A percentile compares a stretch with the other conserved stretches of the same genome.
Conservation (phyloP, 2,797 vertebrate species). For the Chrosomus eos region DNA sequence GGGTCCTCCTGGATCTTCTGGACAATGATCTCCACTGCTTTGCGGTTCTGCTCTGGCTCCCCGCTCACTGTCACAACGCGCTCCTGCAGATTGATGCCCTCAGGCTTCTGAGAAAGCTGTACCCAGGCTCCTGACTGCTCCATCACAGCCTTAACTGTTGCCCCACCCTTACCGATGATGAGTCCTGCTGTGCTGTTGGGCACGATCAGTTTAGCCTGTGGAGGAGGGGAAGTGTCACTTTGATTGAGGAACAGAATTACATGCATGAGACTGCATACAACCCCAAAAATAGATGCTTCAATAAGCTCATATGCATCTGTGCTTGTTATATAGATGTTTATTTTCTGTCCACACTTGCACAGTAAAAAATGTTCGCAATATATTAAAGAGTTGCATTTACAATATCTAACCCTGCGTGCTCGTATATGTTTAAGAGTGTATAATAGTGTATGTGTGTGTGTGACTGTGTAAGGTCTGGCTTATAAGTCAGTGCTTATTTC, state of each 20-base stretch:
- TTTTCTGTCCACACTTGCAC: neutral
- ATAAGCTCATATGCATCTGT: neutral
- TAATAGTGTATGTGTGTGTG: neutral
- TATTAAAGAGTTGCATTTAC: neutral
- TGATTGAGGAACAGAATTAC: conserved; percentile 57
- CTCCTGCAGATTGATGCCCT: conserved; percentile 95
- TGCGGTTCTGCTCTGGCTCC: conserved; percentile 91
- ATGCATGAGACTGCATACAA: conserved; percentile 29
- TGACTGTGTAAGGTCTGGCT: conserved; percentile 46
- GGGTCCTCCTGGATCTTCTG: conserved; percentile 97
- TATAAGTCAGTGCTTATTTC: conserved; percentile 74
- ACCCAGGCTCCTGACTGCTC: conserved; percentile 96
- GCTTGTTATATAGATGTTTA: conserved; percentile 10
- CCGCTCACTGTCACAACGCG: conserved; percentile 94
- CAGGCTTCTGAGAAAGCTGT: conserved; percentile 94
- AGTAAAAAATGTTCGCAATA: neutral
- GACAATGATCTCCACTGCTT: conserved; percentile 92
- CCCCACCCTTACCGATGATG: conserved; percentile 94
- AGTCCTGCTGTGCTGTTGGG: conserved; percentile 94
- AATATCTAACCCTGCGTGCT: neutral
- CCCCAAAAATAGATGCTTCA: conserved; percentile 38
- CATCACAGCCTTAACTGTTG: conserved; percentile 94
- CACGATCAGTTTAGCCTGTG: conserved; percentile 92
- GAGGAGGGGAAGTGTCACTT: conserved; percentile 62
- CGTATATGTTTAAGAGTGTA: neutral